Conservation (phyloP, 2,888 invertebrate species). For the Cylloceria caligata region DNA sequence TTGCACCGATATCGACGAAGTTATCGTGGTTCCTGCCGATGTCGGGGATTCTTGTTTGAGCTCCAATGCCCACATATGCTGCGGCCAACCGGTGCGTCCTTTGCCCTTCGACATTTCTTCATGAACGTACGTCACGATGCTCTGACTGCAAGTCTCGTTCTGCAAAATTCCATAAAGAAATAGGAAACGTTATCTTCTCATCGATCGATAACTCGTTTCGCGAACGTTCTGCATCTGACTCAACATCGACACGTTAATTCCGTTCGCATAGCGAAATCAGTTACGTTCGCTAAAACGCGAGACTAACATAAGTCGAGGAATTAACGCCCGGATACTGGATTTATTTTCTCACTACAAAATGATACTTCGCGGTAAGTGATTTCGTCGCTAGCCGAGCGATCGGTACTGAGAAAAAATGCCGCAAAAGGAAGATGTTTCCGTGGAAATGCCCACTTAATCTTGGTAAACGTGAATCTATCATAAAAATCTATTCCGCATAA, state of each 20-base stretch:
- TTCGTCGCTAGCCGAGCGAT: not conserved
- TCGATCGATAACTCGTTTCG: constrained; percentile 5
- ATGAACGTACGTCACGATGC: constrained; percentile 71
- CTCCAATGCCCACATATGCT: constrained; percentile 97
- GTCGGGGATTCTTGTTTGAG: constrained; percentile 88
- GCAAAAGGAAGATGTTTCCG: too few species aligned
- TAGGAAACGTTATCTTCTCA: constrained; percentile 17
- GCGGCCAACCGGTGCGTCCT: constrained; percentile 98
- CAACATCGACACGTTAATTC: not conserved
- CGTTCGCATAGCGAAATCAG: constrained; percentile 27
- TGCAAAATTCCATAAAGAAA: constrained; percentile 69
- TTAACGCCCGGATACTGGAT: constrained; percentile 6
- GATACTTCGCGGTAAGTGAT: constrained; percentile 28
- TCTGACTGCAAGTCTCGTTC: constrained; percentile 80
- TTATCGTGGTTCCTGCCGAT: constrained; percentile 64
- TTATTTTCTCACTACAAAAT: constrained; percentile 32
- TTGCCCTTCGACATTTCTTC: constrained; percentile 87
- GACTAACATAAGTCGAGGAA: constrained; percentile 42
- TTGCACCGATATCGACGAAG: constrained; percentile 65
- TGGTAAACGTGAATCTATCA: not conserved
- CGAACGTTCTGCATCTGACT: not conserved
- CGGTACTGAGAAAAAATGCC: too few species aligned
- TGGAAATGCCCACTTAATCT: too few species aligned
- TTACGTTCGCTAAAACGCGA: constrained; percentile 30
- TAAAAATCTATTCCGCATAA: not conserved